Base-by-base conservation (phyloP, 2,113 vertebrate species). In the Sciurus niger region DNA sequence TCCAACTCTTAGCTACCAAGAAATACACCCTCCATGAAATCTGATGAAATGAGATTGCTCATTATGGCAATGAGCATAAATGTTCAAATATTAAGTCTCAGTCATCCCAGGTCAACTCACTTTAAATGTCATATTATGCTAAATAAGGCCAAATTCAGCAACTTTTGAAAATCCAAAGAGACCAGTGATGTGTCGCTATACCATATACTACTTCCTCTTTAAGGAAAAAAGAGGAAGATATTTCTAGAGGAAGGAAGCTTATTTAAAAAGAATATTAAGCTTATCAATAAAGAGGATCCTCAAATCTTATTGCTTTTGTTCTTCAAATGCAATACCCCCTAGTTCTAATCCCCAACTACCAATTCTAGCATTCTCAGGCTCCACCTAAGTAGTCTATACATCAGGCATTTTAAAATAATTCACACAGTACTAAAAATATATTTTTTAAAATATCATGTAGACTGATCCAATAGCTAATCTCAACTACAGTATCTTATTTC, bases 401-500 rank as follows among this genome's bases (percentile, higher is more conserved):
- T 25, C 12, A 82, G 58, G 53, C 63, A 89, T 83, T 85, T 51
- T 70, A 28, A 88, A 96, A 55, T 70, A 94, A 84, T 46, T 89
- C 43, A 51, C 34, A 32, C 60, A 73, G 53, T 32, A 88, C 8
- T 16, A 4, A 79, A 95, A 84, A 67, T 85, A 43, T 20, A 93
- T 37, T 18, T 51, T 51, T 32, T 32, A 24, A 67, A 80, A 80
- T 32, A 53, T 37, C 70, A 77, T 22, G 20, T 11, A 30, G 51
- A 77, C 43, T 79, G 2, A 67, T 22, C 17, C 48, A 79, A 77
- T 32, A 89, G 74, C 67, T 89, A 60, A 97, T n/a, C 43, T 96
- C 72, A 95, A 96, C 77, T 88, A n/a, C 22, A 79, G 86, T 94
- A 97, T 18, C 76, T 94, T 93, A 24, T 96, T 96, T 96, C 78